phyloP scores from a whole-genome alignment of 2,888 invertebrate genomes.

The Ethmia dodecea region DNA sequence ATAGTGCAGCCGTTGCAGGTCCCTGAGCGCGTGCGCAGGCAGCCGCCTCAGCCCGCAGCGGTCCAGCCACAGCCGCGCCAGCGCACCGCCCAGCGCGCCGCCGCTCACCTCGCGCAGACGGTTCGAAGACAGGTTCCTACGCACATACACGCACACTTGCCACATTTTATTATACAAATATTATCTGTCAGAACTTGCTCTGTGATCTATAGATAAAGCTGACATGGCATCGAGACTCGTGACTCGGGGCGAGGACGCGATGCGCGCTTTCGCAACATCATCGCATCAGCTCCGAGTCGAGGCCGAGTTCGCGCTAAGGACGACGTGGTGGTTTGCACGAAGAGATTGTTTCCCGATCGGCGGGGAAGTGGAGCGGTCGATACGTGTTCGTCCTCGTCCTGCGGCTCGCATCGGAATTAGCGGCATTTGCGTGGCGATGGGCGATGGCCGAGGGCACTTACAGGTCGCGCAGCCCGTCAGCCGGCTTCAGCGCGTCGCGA shows the following conservation, averaged over 20 bases:
- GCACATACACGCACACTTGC: no score
- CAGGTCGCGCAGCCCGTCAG: conserved; percentile 85
- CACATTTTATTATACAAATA: no score
- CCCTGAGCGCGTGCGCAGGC: conserved; percentile 71
- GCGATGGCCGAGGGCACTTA: conserved; percentile 65
- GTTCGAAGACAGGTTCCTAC: conserved; percentile 87
- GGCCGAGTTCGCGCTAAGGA: background rate
- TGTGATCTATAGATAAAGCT: no score
- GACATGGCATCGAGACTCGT: no score
- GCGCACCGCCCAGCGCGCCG: conserved; percentile 74
- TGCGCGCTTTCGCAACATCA: no score
- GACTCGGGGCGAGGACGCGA: no score
- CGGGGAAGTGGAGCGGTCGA: no score
- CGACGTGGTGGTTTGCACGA: background rate
- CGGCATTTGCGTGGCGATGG: background rate
- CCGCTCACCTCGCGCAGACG: conserved; percentile 82
- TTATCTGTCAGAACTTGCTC: no score
- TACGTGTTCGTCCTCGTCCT: background rate
- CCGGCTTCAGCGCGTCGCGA: conserved; percentile 82
- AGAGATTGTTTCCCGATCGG: no score
- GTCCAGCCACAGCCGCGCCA: conserved; percentile 82
- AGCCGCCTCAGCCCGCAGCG: conserved; percentile 76
- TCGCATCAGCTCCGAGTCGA: background rate
- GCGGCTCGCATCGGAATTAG: conserved; percentile 9
- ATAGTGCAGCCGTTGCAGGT: conserved; percentile 72